Conservation (phyloP, 2,797 vertebrate species). For the Lophotriccus pileatus region DNA sequence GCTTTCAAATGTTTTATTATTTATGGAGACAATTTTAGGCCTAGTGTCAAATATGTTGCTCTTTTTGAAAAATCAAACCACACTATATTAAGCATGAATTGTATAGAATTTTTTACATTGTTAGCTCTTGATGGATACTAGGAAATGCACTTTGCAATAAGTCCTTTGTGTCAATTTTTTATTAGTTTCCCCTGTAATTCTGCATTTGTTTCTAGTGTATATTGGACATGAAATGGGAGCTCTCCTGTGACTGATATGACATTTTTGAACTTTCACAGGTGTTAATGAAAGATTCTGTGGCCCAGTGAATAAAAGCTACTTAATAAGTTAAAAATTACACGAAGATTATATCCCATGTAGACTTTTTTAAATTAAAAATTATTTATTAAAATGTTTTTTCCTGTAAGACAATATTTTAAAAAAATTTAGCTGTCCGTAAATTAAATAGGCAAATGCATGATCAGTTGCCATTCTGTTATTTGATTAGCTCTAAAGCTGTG, state of each 20-base stretch:
- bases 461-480: background rate
- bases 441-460: background rate
- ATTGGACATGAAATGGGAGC: background rate
- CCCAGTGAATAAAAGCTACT: background rate
- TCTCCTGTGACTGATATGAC: background rate
- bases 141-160: background rate
- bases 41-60: background rate
- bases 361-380: background rate
- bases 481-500: background rate
- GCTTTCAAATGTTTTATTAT: background rate
- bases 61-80: background rate
- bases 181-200: conserved; percentile 22
- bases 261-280: background rate
- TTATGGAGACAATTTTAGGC: background rate
- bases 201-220: background rate
- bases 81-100: background rate
- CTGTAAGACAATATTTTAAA: background rate
- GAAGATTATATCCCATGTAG: background rate
- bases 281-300: background rate
- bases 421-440: background rate
- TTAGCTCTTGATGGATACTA: background rate
- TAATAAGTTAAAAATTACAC: background rate
- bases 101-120: background rate
- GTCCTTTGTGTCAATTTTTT: background rate
- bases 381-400: background rate